Evolutionary conservation across 1,140 invertebrate genomes (phyloP).

Genomic region (Bombus affinis): DNA sequence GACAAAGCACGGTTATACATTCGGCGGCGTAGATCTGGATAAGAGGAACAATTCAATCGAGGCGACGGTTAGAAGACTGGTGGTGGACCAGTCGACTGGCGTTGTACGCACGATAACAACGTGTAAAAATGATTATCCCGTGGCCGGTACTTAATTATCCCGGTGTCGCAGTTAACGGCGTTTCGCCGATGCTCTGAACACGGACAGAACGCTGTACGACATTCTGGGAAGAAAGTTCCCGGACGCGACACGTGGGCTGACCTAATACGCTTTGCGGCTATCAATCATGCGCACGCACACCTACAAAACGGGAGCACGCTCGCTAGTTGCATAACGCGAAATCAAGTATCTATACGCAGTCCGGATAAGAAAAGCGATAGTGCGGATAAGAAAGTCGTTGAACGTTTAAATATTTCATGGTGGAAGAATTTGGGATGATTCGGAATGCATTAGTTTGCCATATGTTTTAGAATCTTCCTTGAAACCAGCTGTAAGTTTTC

Average conservation of each 20-base stretch:
- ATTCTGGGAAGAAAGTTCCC: slow-evolving; percentile 47
- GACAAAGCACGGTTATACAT: slow-evolving; percentile 42
- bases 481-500: too few relatives aligned
- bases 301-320: background rate
- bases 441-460: too few relatives aligned
- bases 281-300: slow-evolving; percentile 40
- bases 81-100: too few relatives aligned
- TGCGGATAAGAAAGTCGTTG: too few relatives aligned
- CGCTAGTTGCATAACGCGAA: slow-evolving; percentile 19
- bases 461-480: too few relatives aligned
- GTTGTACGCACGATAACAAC: slow-evolving; percentile 14
- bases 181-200: slow-evolving; percentile 6
- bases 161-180: background rate
- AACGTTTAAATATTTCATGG: too few relatives aligned
- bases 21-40: slow-evolving; percentile 39
- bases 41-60: slow-evolving; percentile 64
- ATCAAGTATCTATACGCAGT: slow-evolving; percentile 5
- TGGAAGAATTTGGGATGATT: too few relatives aligned
- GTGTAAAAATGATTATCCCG: slow-evolving; percentile 23
- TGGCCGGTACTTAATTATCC: slow-evolving; percentile 16
- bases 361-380: background rate
- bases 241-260: slow-evolving; percentile 39
- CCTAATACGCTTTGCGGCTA: slow-evolving; percentile 39
- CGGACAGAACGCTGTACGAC: background rate
- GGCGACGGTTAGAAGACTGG: background rate